Evolutionary conservation across 2,888 invertebrate species (phyloP).

Genomic region (Stenodema calcarata): DNA sequence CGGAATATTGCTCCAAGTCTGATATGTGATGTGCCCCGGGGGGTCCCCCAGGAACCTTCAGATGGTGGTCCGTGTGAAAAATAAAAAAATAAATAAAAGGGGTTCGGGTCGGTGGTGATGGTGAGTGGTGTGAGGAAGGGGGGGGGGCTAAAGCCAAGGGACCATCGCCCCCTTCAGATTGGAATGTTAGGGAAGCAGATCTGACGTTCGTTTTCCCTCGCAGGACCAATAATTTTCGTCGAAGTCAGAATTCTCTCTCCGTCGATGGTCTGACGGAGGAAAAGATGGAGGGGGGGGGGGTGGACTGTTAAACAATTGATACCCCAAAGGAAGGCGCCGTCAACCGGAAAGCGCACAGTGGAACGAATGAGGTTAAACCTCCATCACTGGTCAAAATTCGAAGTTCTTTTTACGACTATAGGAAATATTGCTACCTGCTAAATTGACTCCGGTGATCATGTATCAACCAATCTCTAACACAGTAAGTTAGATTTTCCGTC

Average conservation of each 20-base stretch:
- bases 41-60: neutral
- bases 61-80: neutral
- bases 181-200: neutral
- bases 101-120: neutral
- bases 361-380: too few species aligned
- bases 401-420: too few species aligned
- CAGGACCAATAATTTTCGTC: neutral
- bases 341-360: too few species aligned
- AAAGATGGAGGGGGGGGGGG: too few species aligned
- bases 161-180: neutral
- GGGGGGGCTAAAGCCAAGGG: neutral
- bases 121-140: neutral
- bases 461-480: too few species aligned
- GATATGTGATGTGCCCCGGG: neutral
- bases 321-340: too few species aligned
- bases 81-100: neutral
- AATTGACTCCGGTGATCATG: too few species aligned
- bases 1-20: neutral
- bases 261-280: too few species aligned
- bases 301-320: too few species aligned
- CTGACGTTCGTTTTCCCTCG: neutral
- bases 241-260: neutral
- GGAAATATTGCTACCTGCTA: too few species aligned
- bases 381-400: too few species aligned
- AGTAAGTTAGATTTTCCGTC: too few species aligned